Percentiles rank a stretch among this genome's conserved stretches.
These are phyloP conservation scores for Eristalis tenax DNA, from an alignment of 2,888 invertebrate genomes.

Conservation along the genomic window DNA sequence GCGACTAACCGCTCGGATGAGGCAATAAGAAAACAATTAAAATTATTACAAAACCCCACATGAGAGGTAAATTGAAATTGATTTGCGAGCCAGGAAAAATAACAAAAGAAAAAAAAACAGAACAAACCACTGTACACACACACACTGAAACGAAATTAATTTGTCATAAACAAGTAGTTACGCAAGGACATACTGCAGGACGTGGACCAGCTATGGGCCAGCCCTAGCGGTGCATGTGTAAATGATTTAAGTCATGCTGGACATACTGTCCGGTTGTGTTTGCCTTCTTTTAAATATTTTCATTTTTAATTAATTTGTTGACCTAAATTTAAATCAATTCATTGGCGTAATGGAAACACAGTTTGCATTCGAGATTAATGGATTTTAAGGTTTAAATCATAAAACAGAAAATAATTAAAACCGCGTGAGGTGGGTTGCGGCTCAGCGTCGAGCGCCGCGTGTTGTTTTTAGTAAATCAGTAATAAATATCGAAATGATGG, in stretches of 20 bases:
- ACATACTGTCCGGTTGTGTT: background rate
- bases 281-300: background rate
- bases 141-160: background rate
- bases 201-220: background rate
- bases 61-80: constrained; percentile 30
- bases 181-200: background rate
- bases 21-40: constrained; percentile 50
- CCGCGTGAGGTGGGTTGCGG: background rate
- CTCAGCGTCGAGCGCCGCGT: too few relatives aligned
- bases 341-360: constrained; percentile 14
- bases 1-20: background rate
- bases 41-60: constrained; percentile 36
- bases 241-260: background rate
- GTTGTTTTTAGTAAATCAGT: background rate
- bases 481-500: too few relatives aligned
- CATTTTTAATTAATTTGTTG: constrained; percentile 36
- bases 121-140: background rate
- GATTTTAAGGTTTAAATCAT: background rate
- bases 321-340: constrained; percentile 30
- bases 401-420: constrained; percentile 6
- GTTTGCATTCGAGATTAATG: constrained; percentile 28
- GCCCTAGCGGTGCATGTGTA: background rate
- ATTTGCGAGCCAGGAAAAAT: background rate
- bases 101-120: too few relatives aligned
- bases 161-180: constrained; percentile 12